A percentile compares a stretch with the other conserved stretches of the same genome.
Conservation (phyloP, 2,797 vertebrate genomes). For the Gallinago stenura region DNA sequence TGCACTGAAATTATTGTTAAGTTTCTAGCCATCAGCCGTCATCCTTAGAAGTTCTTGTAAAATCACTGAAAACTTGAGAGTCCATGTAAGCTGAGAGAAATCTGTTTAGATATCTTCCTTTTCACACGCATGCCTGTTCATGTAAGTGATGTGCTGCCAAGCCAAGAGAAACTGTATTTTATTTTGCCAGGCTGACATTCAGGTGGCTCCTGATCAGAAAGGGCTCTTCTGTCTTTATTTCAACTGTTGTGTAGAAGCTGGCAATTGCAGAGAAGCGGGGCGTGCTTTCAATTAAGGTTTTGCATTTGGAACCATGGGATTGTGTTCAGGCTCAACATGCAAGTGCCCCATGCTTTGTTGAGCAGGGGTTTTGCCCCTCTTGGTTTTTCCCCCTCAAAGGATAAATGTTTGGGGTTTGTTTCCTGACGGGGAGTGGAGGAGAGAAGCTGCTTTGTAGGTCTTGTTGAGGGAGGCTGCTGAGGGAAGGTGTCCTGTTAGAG, state of each 20-base stretch:
- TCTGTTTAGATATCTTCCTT: background rate
- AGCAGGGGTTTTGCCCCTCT: background rate
- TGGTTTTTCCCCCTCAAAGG: background rate
- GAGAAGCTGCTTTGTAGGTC: background rate
- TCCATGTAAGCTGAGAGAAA: background rate
- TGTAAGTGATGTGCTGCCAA: background rate
- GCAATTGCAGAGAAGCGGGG: background rate
- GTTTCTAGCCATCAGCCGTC: background rate
- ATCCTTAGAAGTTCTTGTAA: background rate
- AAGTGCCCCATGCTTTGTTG: rapidly evolving
- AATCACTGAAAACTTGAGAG: background rate
- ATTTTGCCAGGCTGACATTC: background rate
- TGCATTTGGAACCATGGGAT: background rate
- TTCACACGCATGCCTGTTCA: background rate
- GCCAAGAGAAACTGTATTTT: background rate
- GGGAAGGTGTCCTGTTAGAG: background rate
- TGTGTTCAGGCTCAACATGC: background rate
- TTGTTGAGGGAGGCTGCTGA: background rate
- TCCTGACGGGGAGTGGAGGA: background rate
- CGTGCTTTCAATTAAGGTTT: background rate
- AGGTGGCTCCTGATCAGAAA: background rate
- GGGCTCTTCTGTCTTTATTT: background rate
- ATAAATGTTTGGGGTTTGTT: background rate
- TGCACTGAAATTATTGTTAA: background rate
- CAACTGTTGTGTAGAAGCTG: background rate